Evolutionary conservation across 2,113 vertebrate species (phyloP), one percentile per base, ranked within the genome.

Genomic region (Macroglossus sobrinus): DNA sequence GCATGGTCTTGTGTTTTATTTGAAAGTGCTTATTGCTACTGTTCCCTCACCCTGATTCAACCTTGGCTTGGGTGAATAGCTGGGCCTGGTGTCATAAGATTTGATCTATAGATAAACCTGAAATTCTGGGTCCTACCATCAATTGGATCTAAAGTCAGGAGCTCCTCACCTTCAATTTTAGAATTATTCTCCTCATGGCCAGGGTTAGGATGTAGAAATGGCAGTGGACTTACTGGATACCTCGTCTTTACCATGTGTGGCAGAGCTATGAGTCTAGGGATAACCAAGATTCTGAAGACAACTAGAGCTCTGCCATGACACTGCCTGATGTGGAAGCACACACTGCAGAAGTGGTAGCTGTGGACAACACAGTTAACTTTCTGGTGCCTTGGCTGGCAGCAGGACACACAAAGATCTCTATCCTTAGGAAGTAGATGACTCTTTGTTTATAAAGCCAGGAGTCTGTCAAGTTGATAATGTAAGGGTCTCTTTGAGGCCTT

Each of bases 1-100:
- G 1, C 0, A 0, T 7, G 45, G 33, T 8, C 18, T 33, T 4
- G 7, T 28, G 1, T 12, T 6, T 40, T 5, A 24, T 30, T n/a
- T 80, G 40, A 14, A 30, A 12, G 8, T 55, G 19, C 40, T 84
- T 24, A 18, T 2, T 35, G 47, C 21, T 50, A 47, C 21, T 50
- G 10, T 47, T 26, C 7, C 16, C 55, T 78, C 21, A 57, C 7
- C 22, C 16, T 38, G 53, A 38, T 24, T 81, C 35, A 66, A 15
- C 80, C 64, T 53, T 89, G 7, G 18, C 28, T 59, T 18, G 28
- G 10, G 9, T 55, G 24, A 74, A 53, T 38, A 64, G 9, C 50
- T 45, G 38, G 33, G 4, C 18, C 10, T 86, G n/a, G 6, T 22
- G 3, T 53, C 68, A 50, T 35, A 64, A 38, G 40, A 59, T 63